These are phyloP conservation scores for Montipora capricornis DNA, from an alignment of 64 coral and sea anemone genomes.

Conservation along the genomic window DNA sequence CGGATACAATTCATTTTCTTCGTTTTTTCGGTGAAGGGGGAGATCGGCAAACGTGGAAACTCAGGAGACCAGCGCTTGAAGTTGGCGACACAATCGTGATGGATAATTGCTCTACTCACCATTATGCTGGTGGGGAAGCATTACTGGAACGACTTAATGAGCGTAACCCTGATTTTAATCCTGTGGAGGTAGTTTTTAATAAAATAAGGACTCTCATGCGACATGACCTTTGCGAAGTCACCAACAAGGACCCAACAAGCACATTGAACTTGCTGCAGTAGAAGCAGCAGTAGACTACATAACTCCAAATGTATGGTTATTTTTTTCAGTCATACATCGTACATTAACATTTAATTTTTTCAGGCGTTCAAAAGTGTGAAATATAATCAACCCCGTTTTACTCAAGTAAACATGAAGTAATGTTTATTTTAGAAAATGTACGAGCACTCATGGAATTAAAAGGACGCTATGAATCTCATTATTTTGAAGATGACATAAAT, in stretches of 20 bases:
- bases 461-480: too few species aligned
- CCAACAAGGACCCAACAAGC: background rate
- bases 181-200: slow-evolving; percentile 49
- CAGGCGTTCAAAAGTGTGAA: background rate
- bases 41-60: background rate
- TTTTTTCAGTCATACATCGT: too few species aligned
- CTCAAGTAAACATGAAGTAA: too few species aligned
- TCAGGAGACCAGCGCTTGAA: slow-evolving; percentile 25
- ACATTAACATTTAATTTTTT: background rate
- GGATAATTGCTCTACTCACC: slow-evolving; percentile 54
- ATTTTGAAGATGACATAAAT: too few species aligned
- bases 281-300: slow-evolving; percentile 1
- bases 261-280: slow-evolving; percentile 36
- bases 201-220: slow-evolving; percentile 53
- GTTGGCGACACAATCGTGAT: slow-evolving; percentile 44
- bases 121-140: slow-evolving; percentile 38
- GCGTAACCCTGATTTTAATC: slow-evolving; percentile 69
- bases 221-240: slow-evolving; percentile 3
- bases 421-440: too few species aligned
- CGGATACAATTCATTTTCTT: slow-evolving; percentile 7
- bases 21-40: slow-evolving; percentile 55
- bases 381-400: too few species aligned
- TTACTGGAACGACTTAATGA: slow-evolving; percentile 47
- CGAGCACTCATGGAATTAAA: too few species aligned
- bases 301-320: background rate